Evolutionary conservation across 1,140 invertebrate genomes (phyloP).

Genomic region (Whitmania pigra): DNA sequence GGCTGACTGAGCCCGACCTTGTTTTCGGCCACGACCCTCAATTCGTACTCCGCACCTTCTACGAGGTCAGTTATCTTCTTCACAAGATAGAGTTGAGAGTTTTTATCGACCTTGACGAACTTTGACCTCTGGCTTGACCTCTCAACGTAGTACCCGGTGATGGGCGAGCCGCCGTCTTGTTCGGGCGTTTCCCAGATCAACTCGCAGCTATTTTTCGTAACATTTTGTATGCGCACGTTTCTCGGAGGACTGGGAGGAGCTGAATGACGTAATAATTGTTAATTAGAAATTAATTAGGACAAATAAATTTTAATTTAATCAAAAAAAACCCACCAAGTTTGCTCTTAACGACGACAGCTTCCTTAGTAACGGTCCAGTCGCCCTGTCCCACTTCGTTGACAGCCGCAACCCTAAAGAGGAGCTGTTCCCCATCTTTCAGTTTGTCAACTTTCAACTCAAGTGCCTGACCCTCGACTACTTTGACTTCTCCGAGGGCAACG

Average conservation of each 20-base stretch:
- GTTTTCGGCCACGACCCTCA: constrained; percentile 83
- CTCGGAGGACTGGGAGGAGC: constrained; percentile 72
- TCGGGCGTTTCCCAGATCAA: constrained; percentile 82
- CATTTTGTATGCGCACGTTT: constrained; percentile 76
- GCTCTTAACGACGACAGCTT: constrained; percentile 41
- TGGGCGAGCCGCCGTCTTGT: constrained; percentile 74
- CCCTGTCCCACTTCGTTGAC: constrained; percentile 87
- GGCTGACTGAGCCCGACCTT: constrained; percentile 82
- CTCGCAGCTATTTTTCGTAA: constrained; percentile 89
- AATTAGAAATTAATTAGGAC: not conserved
- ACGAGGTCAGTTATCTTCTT: constrained; percentile 58
- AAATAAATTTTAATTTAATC: not conserved
- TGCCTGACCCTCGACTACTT: constrained; percentile 23
- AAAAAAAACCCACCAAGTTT: constrained; percentile 33
- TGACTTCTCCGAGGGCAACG: constrained; percentile 29
- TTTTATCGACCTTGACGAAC: constrained; percentile 78
- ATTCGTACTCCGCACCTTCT: constrained; percentile 91
- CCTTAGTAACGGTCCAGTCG: constrained; percentile 63
- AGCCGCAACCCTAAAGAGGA: constrained; percentile 86
- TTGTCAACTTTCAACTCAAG: constrained; percentile 66
- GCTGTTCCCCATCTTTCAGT: constrained; percentile 79
- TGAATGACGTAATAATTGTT: constrained; percentile 41
- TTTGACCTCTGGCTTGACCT: constrained; percentile 75
- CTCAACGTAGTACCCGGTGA: constrained; percentile 60
- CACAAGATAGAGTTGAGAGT: constrained; percentile 55